phyloP scores from a whole-genome alignment of 2,888 invertebrate species.

The Troides aeacus region DNA sequence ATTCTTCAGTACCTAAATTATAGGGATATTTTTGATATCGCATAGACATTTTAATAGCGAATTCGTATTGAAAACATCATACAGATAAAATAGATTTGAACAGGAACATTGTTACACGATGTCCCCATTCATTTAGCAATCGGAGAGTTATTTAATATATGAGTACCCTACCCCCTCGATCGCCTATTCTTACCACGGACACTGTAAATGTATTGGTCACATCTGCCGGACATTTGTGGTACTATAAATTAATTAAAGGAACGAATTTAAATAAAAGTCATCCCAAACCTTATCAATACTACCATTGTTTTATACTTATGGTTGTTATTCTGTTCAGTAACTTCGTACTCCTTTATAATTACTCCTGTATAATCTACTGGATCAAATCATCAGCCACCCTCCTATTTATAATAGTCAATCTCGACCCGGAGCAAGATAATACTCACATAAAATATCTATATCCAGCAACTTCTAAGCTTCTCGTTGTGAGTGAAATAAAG shows the following conservation, averaged over 20 bases:
- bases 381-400: too few relatives aligned
- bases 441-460: not conserved
- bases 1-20: too few relatives aligned
- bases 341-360: too few relatives aligned
- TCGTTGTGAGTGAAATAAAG: not conserved
- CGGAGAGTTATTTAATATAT: conserved; percentile 78
- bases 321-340: too few relatives aligned
- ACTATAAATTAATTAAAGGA: conserved; percentile 52
- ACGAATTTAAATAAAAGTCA: conserved; percentile 54
- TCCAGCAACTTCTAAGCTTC: not conserved
- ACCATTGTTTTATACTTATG: too few relatives aligned
- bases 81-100: not conserved
- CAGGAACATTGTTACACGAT: conserved; percentile 43
- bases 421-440: not conserved
- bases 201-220: conserved; percentile 70
- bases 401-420: conserved; percentile 1
- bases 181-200: conserved; percentile 50
- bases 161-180: conserved; percentile 63
- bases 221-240: conserved; percentile 67
- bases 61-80: not conserved
- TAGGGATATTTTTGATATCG: not conserved
- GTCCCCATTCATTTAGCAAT: conserved; percentile 78
- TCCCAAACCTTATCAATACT: too few relatives aligned
- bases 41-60: not conserved
- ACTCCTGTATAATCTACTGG: too few relatives aligned